Evolutionary conservation across 2,888 invertebrate genomes (phyloP).

Genomic region (Aphodius sticticus): DNA sequence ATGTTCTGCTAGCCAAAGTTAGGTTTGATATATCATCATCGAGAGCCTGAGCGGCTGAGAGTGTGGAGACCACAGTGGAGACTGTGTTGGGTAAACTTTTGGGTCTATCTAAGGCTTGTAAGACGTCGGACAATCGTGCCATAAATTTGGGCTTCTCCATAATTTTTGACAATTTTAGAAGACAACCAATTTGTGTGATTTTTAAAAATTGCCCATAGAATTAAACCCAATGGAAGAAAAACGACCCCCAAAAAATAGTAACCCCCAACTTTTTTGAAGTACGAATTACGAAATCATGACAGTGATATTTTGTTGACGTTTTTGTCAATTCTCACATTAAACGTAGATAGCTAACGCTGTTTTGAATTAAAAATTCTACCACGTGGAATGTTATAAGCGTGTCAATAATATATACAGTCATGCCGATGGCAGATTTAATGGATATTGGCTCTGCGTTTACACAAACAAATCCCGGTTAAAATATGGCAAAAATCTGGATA

Average conservation of each 20-base stretch:
- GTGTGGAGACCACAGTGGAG: no score
- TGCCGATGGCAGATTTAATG: neutral
- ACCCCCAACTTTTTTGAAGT: neutral
- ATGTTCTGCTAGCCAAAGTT: neutral
- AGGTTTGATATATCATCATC: neutral
- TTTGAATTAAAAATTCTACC: no score
- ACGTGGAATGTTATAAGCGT: no score
- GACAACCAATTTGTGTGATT: neutral
- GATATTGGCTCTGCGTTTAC: neutral
- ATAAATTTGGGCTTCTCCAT: neutral
- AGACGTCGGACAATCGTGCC: neutral
- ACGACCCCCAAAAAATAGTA: neutral
- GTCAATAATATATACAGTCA: no score
- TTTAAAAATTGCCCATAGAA: neutral
- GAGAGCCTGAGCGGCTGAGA: no score
- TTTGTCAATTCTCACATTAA: neutral
- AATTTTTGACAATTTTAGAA: neutral
- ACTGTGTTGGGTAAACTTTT: neutral
- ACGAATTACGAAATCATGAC: neutral
- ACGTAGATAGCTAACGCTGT: no score
- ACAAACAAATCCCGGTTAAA: neutral
- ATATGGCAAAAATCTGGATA: neutral
- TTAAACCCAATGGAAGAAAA: neutral
- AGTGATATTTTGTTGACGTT: neutral
- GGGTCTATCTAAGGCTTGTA: neutral